phyloP scores from a whole-genome alignment of 2,797 vertebrate species.

The Trichosurus vulpecula region DNA sequence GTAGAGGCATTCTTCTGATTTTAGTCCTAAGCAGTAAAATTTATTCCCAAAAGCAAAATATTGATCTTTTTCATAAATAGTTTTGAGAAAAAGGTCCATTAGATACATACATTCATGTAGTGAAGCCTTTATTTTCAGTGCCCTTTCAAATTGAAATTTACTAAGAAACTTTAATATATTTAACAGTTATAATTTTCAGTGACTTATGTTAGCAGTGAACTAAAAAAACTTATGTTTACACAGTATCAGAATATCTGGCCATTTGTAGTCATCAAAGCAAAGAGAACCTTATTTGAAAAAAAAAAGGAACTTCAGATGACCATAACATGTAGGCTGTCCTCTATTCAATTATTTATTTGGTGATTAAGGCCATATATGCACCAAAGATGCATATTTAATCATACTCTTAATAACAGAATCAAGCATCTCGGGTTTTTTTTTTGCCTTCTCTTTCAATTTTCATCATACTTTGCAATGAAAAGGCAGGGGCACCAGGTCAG shows the following conservation, averaged over 20 bases:
- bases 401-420: not conserved
- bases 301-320: not conserved
- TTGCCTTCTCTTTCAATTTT: not conserved
- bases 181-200: constrained; percentile 28
- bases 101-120: not conserved
- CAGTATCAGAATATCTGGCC: not conserved
- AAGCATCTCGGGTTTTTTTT: not conserved
- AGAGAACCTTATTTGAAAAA: not conserved
- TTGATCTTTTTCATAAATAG: not conserved
- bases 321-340: not conserved
- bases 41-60: constrained; percentile 35
- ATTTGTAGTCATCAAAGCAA: not conserved
- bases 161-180: constrained; percentile 56
- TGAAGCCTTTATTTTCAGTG: constrained; percentile 1
- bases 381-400: not conserved
- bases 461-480: not conserved
- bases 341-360: not conserved
- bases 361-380: not conserved
- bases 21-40: constrained; percentile 67
- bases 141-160: constrained; percentile 26
- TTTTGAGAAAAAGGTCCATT: not conserved
- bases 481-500: not conserved
- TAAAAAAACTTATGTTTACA: constrained; percentile 25
- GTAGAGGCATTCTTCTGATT: constrained; percentile 63
- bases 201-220: not conserved